phyloP scores from a whole-genome alignment of 30 jellyfish, hydroid and myxozoan species.

The Hydra vulgaris region DNA sequence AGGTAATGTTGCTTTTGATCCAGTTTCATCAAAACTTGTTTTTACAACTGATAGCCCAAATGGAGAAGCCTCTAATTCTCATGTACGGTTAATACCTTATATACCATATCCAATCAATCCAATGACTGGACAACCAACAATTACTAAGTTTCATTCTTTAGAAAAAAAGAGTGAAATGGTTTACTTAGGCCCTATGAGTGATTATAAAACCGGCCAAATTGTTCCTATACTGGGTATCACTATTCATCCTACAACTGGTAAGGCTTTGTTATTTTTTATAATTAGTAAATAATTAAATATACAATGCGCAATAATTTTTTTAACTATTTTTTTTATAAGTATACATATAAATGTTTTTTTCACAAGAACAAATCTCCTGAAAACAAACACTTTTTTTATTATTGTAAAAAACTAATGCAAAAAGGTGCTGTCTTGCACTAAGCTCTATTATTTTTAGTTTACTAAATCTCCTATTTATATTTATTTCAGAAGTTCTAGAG shows the following conservation, averaged over 20 bases:
- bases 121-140: slow-evolving; percentile 61
- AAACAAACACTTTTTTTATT: no score
- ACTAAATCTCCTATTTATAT: no score
- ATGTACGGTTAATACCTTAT: slow-evolving; percentile 73
- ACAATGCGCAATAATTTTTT: no score
- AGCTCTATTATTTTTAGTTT: no score
- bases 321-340: no score
- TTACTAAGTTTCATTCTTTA: slow-evolving; percentile 44
- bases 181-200: slow-evolving; percentile 77
- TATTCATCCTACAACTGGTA: slow-evolving; percentile 87
- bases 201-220: slow-evolving; percentile 63
- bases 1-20: slow-evolving; percentile 95
- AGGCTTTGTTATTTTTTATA: no score
- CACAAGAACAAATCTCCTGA: no score
- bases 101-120: slow-evolving; percentile 80
- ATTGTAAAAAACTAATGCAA: no score
- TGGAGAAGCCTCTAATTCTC: slow-evolving; percentile 89
- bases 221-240: slow-evolving; percentile 97
- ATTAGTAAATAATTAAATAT: no score
- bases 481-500: no score
- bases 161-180: slow-evolving; percentile 85
- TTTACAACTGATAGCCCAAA: slow-evolving; percentile 82
- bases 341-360: no score
- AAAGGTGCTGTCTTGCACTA: no score
- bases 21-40: slow-evolving; percentile 77